phyloP scores from a whole-genome alignment of 2,888 invertebrate genomes.

The Callinectes sapidus region DNA sequence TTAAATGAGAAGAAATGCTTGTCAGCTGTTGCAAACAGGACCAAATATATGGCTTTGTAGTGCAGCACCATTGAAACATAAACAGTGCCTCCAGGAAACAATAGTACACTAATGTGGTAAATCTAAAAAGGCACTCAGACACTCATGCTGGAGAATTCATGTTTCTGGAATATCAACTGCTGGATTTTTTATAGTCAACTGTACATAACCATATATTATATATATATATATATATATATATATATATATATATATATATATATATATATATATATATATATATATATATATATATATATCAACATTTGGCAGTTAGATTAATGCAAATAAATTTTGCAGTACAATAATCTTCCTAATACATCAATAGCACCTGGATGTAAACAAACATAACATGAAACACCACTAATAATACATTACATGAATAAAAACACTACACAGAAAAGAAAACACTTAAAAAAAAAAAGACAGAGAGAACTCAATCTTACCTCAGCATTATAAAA shows the following conservation, averaged over 20 bases:
- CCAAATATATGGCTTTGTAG: no score
- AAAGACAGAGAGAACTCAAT: background rate
- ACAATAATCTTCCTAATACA: background rate
- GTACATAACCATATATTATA: no score
- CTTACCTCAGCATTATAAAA: conserved; percentile 93
- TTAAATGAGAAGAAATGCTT: no score
- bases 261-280: conserved; percentile 12
- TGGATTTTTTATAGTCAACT: no score
- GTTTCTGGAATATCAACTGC: no score
- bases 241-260: conserved; percentile 12
- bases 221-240: no score
- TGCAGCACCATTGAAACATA: no score
- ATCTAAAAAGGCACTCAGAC: no score
- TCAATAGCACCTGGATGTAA: background rate
- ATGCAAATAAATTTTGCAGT: background rate
- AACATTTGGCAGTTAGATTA: background rate
- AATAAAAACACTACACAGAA: background rate
- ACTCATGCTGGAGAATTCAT: no score
- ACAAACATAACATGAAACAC: background rate
- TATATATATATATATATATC: background rate
- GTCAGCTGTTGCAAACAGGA: no score
- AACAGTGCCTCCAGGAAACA: no score
- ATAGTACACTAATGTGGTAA: no score
- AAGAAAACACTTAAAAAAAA: background rate
- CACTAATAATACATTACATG: background rate